Conservation (phyloP, 2,888 invertebrate species). For the Gymnosoma rotundatum region DNA sequence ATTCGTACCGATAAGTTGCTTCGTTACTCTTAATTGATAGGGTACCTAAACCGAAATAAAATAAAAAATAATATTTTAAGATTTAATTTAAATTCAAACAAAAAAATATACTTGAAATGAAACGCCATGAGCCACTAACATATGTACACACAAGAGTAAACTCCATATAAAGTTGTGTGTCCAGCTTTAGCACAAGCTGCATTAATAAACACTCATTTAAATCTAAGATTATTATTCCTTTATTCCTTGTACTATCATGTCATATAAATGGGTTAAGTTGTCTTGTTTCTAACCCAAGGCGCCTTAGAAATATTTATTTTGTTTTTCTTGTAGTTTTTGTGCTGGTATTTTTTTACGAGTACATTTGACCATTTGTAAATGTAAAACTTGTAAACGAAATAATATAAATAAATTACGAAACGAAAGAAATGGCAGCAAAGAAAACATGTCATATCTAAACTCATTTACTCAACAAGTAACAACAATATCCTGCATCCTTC, state of each 20-base stretch:
- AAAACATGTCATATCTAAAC: slow-evolving; percentile 67
- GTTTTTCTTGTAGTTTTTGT: slow-evolving; percentile 13
- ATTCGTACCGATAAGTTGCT: too few species aligned
- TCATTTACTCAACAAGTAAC: slow-evolving; percentile 67
- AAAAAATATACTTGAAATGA: too few species aligned
- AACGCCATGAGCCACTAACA: too few species aligned
- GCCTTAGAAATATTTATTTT: slow-evolving; percentile 58
- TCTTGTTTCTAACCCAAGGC: slow-evolving; percentile 66
- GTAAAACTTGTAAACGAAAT: slow-evolving; percentile 54
- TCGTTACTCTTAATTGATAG: too few species aligned
- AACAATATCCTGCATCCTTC: slow-evolving; percentile 57
- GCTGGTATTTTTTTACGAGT: slow-evolving; percentile 24
- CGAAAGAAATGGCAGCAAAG: slow-evolving; percentile 29
- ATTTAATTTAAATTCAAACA: too few species aligned
- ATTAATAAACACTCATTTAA: slow-evolving; percentile 8
- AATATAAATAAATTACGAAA: slow-evolving; percentile 13
- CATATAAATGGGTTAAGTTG: slow-evolving; percentile 68
- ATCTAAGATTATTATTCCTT: slow-evolving; percentile 32
- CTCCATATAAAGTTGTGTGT: background rate
- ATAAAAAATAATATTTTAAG: too few species aligned
- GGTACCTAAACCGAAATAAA: too few species aligned
- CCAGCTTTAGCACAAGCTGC: background rate
- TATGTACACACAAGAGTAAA: background rate
- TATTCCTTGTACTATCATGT: slow-evolving; percentile 38
- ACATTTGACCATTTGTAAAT: slow-evolving; percentile 67